phyloP scores from a whole-genome alignment of 2,113 vertebrate species.

The Stictonetta naevosa region DNA sequence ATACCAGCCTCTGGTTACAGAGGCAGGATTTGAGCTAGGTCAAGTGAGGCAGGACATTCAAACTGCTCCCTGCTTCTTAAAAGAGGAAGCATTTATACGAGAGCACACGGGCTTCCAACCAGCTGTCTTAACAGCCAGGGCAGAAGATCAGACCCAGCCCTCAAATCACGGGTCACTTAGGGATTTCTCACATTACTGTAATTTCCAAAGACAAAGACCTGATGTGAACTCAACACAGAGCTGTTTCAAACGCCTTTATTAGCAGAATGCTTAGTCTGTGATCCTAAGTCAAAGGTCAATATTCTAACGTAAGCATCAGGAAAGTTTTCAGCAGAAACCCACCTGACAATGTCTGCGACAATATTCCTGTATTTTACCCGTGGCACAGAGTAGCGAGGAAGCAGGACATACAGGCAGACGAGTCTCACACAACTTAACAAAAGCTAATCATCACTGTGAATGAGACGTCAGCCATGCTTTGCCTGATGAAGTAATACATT shows the following conservation, averaged over 20 bases:
- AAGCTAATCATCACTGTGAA: background rate
- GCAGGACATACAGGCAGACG: background rate
- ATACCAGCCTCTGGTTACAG: background rate
- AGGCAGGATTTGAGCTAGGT: background rate
- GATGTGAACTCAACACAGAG: background rate
- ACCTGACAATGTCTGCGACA: background rate
- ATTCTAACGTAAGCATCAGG: background rate
- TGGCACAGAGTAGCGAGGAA: accelerated
- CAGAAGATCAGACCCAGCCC: background rate
- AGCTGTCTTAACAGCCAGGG: background rate
- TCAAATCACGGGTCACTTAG: background rate
- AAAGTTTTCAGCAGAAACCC: background rate
- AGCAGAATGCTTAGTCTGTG: background rate
- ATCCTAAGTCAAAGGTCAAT: background rate
- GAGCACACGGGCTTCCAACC: background rate
- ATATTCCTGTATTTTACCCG: background rate
- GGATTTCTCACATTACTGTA: background rate
- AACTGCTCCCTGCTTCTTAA: background rate
- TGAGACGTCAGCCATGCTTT: background rate
- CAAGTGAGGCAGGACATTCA: background rate
- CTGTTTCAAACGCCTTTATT: background rate
- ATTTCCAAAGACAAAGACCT: background rate
- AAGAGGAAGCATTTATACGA: accelerated
- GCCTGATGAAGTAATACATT: background rate
- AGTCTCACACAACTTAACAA: background rate